A percentile compares a stretch with the other conserved stretches of the same genome.
These are phyloP conservation scores for Lynx canadensis DNA, from an alignment of 2,113 vertebrate species.

Conservation along the genomic window DNA sequence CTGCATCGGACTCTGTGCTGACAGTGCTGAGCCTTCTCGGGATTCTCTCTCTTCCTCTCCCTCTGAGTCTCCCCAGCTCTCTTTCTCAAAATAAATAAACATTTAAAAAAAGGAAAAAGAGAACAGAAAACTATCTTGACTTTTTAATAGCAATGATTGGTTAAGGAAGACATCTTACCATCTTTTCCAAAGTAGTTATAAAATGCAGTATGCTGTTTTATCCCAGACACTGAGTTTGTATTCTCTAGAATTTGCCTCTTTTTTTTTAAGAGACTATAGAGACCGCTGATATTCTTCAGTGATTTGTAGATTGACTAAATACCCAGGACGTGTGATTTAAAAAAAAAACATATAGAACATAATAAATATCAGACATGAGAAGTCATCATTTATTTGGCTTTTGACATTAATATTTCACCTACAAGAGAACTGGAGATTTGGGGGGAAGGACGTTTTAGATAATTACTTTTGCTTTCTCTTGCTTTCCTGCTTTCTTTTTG, in stretches of 20 bases:
- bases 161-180: background rate
- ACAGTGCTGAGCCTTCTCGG: no score
- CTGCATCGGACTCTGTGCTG: no score
- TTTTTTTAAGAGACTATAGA: background rate
- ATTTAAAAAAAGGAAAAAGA: background rate
- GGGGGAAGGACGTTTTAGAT: background rate
- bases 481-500: background rate
- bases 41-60: no score
- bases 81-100: no score
- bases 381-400: background rate
- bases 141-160: background rate
- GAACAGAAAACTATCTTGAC: background rate
- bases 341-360: background rate
- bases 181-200: background rate
- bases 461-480: background rate
- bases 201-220: background rate
- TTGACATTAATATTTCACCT: constrained; percentile 36
- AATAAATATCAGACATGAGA: background rate
- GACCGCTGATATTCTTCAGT: background rate
- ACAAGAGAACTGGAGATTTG: background rate
- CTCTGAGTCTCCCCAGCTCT: no score
- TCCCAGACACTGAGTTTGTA: background rate
- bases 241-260: constrained; percentile 18
- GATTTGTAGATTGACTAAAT: background rate
- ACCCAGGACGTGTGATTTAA: background rate